Evolutionary conservation across 1,140 invertebrate species (phyloP), one percentile per base, ranked within the genome.

Genomic region (Microvelia longipes): DNA sequence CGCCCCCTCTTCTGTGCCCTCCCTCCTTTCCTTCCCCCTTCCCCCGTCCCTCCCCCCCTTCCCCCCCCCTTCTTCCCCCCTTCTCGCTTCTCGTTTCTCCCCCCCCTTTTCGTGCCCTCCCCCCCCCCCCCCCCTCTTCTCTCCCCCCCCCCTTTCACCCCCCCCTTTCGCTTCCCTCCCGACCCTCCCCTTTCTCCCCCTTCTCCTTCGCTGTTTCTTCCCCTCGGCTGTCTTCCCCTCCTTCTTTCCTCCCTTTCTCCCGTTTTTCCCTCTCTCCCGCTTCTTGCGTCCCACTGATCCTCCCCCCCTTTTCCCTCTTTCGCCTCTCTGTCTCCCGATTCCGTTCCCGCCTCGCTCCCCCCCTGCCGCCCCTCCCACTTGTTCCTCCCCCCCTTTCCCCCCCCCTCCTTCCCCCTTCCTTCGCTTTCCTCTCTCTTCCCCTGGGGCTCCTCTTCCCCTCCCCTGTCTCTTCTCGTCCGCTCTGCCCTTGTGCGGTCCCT

Each of bases 401-500:
- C 27, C 24, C 30, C 66, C 24, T 29, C 28, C 66, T 67, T 25
- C 29, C 29, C 14, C 28, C 28, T 25, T 26, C 28, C 15, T 11
- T 67, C 66, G 2, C 29, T 25, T 2, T 67, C 25, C 24, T 28
- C 25, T 24, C 29, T 11, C 24, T 24, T 67, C 26, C 24, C 66
- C 15, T 14, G 11, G 25, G 2, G 5, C 28, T 25, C 15, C 28
- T 29, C 66, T 29, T 29, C 24, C 28, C 11, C 29, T 67, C 29
- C 28, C 13, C 28, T 25, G 2, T 28, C 25, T 26, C 50, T 25
- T 62, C 69, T 27, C 35, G 63, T 61, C 66, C 65, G 62, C 61
- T 67, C 69, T 71, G 60, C 29, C 65, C 62, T 60, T 71, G 67
- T 68, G 24, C 64, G 65, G 62, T 35, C 28, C 68, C 73, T 28